A percentile compares a stretch with the other conserved stretches of the same genome.
Evolutionary conservation across 2,113 vertebrate genomes (phyloP).

Genomic region (Dermatemys mawii): DNA sequence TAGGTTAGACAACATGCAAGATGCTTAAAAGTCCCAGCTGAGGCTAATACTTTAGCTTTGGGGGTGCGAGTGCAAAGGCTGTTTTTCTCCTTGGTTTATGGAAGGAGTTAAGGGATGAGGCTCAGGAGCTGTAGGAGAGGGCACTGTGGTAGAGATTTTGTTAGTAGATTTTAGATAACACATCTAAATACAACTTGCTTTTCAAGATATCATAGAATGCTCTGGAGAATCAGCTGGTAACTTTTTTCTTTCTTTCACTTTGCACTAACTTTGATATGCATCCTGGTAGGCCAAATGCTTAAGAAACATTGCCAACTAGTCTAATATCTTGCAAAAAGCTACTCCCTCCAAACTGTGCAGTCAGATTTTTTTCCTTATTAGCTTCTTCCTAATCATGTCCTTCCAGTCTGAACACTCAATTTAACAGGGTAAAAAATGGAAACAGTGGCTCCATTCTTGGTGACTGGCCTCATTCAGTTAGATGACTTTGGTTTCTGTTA

Average conservation of each 20-base stretch:
- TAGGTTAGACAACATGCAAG: background rate
- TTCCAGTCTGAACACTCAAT: constrained; percentile 29
- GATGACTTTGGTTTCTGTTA: constrained; percentile 13
- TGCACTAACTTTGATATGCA: background rate
- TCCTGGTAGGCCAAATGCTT: background rate
- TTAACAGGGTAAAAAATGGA: constrained; percentile 16
- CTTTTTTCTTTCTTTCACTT: background rate
- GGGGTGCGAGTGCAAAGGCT: background rate
- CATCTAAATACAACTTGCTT: background rate
- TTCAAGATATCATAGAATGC: background rate
- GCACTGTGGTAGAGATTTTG: background rate
- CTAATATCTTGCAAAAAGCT: background rate
- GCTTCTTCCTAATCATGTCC: background rate
- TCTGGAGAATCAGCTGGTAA: background rate
- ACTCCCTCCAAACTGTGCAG: background rate
- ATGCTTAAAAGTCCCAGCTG: accelerated
- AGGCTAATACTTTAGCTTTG: background rate
- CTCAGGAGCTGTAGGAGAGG: background rate
- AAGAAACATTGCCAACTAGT: background rate
- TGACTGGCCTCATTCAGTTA: background rate
- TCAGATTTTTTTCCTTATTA: background rate
- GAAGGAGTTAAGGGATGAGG: background rate
- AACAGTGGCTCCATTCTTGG: constrained; percentile 22
- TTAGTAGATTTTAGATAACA: background rate
- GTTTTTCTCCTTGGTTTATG: background rate